Evolutionary conservation across 2,113 vertebrate species (phyloP).

Genomic region (Ameiurus melas): DNA sequence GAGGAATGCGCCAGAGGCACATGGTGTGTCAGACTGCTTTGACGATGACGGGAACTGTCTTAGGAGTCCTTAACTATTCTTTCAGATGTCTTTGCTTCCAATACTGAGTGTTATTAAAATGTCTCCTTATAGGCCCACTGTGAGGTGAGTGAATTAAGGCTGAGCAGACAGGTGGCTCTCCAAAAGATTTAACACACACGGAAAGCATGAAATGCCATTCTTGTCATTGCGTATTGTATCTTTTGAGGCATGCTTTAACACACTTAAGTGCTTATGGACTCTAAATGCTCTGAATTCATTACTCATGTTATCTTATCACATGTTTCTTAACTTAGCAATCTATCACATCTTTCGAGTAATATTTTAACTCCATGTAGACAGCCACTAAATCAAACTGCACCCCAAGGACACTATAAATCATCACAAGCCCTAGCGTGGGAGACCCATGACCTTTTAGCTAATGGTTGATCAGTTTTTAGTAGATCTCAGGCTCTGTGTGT

Average conservation of each 20-base stretch:
- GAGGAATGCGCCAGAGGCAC: slow-evolving; percentile 45
- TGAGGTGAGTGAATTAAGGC: background rate
- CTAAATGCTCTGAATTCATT: background rate
- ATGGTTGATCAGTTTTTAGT: slow-evolving; percentile 31
- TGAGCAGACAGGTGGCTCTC: slow-evolving; percentile 23
- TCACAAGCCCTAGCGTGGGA: slow-evolving; percentile 30
- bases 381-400: slow-evolving; percentile 10
- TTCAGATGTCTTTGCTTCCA: slow-evolving; percentile 28
- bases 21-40: slow-evolving; percentile 32
- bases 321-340: background rate
- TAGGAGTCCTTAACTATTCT: slow-evolving; percentile 31
- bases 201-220: background rate
- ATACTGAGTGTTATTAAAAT: slow-evolving; percentile 46
- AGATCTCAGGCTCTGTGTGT: background rate
- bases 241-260: background rate
- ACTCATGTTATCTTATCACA: background rate
- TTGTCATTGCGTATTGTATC: background rate
- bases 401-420: background rate
- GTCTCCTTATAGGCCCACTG: slow-evolving; percentile 8
- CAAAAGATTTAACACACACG: background rate
- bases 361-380: slow-evolving; percentile 29
- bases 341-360: slow-evolving; percentile 4
- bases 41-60: slow-evolving; percentile 20
- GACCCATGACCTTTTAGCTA: slow-evolving; percentile 30
- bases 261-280: background rate